Conservation (phyloP, 2,888 invertebrate species). For the Acanthosepion lycidas region DNA sequence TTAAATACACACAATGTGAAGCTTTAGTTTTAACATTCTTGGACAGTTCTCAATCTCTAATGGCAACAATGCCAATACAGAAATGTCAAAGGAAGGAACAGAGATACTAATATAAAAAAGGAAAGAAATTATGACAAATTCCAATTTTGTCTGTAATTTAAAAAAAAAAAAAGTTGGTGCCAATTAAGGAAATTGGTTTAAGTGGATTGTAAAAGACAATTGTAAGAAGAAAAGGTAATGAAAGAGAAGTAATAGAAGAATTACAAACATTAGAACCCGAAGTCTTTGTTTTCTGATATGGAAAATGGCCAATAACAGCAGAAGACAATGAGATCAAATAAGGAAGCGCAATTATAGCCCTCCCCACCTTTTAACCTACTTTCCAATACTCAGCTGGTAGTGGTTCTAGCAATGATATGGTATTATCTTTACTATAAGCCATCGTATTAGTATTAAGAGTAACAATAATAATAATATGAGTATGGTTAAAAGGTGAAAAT, state of each 20-base stretch:
- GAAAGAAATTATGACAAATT: not conserved
- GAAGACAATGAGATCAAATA: not conserved
- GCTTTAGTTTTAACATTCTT: not conserved
- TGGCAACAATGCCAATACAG: not conserved
- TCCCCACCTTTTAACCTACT: not conserved
- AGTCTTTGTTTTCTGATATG: not conserved
- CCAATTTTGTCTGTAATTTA: not conserved
- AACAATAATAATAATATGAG: not conserved
- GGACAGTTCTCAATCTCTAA: not conserved
- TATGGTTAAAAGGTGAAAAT: not conserved
- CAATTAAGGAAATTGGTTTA: constrained; percentile 33
- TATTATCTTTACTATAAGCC: not conserved
- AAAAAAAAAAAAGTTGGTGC: not conserved
- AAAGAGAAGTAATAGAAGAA: not conserved
- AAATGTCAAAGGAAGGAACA: not conserved
- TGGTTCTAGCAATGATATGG: not conserved
- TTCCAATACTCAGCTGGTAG: not conserved
- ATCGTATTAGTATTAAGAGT: not conserved
- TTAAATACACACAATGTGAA: not conserved
- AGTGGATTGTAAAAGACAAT: constrained; percentile 33
- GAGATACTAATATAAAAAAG: not conserved
- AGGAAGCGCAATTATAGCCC: not conserved
- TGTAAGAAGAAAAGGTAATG: not conserved
- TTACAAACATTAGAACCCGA: not conserved
- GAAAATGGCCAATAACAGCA: not conserved